A percentile compares a stretch with the other conserved stretches of the same genome.
phyloP scores from a whole-genome alignment of 1,140 invertebrate genomes.

The Platyscapa corneri region DNA sequence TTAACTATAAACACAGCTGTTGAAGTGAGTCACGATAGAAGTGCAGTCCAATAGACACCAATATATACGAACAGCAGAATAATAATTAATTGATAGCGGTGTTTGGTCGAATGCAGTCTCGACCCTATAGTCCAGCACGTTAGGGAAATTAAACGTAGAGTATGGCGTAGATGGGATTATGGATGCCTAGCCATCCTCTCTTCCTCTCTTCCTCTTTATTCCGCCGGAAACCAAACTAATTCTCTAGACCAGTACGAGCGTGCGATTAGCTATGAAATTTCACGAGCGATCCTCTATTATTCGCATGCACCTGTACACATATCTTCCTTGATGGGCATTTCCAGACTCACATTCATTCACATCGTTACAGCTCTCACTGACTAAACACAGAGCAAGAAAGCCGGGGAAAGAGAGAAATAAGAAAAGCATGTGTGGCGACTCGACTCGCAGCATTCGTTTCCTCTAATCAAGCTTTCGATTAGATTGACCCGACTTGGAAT shows the following conservation, averaged over 20 bases:
- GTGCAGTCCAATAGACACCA: conserved; percentile 9
- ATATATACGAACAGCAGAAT: conserved; percentile 52
- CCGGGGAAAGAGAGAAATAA: not conserved
- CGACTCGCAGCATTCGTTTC: not conserved
- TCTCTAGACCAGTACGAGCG: conserved; percentile 42
- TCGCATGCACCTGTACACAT: not conserved
- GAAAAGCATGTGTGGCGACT: not conserved
- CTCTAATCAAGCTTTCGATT: not conserved
- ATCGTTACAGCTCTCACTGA: not conserved
- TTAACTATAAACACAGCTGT: not conserved
- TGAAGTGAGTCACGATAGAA: not conserved
- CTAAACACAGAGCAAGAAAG: not conserved
- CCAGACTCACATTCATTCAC: not conserved
- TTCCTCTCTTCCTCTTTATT: conserved; percentile 50
- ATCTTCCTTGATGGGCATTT: conserved; percentile 12
- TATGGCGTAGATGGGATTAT: conserved; percentile 59
- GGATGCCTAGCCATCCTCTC: not conserved
- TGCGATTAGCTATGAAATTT: conserved; percentile 62
- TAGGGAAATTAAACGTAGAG: conserved; percentile 64
- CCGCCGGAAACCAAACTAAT: conserved; percentile 59
- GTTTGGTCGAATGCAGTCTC: conserved; percentile 57
- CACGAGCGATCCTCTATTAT: conserved; percentile 50
- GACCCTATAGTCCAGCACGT: conserved; percentile 57
- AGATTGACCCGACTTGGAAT: not conserved
- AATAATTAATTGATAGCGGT: conserved; percentile 68